Evolutionary conservation across 2,113 vertebrate species (phyloP), one percentile per base, ranked within the genome.

Genomic region (Thermophis baileyi): DNA sequence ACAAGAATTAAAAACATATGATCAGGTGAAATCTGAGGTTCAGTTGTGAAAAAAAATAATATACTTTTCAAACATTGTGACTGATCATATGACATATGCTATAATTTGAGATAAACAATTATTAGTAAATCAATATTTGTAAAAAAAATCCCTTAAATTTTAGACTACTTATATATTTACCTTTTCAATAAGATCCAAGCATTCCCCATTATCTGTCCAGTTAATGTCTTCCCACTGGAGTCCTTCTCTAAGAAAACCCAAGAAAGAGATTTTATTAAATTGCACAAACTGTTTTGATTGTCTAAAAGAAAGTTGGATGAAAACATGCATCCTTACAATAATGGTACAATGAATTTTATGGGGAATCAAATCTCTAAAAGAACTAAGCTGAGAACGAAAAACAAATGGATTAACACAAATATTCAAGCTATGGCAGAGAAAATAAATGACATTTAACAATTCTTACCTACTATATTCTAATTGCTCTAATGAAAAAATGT

Each of bases 151-250:
- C n/a, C 47, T n/a, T 69, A n/a, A 87, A 47, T 27, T 22, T 69
- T 14, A 69, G 63, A 69, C 63, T 16, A 35, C 1, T 35, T 35
- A 35, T n/a, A 92, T 74, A 89, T 16, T 30, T 53, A 99, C 99
- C 98, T 99, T 99, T 97, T 99, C 99, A 86, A 99, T 99, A 93
- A 99, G 97, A 96, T 99, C 99, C 94, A 99, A 96, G 96, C 99
- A 99, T 94, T 99, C 99, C 69, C 98, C 99, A 87, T 99, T 99
- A 97, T 99, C 99, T 96, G 98, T 98, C 99, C 99, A 99, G 97
- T 99, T 97, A 91, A 99, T 99, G 95, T 99, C 98, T 91, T 98
- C 98, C 99, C 99, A 99, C 30, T 98, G 96, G 40, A 99, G 96
- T 12, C 99, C 99, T 96, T 99, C 99, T 95, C 99, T 99, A 96